Evolutionary conservation across 1,140 invertebrate genomes (phyloP).

Genomic region (Nymphalis io): DNA sequence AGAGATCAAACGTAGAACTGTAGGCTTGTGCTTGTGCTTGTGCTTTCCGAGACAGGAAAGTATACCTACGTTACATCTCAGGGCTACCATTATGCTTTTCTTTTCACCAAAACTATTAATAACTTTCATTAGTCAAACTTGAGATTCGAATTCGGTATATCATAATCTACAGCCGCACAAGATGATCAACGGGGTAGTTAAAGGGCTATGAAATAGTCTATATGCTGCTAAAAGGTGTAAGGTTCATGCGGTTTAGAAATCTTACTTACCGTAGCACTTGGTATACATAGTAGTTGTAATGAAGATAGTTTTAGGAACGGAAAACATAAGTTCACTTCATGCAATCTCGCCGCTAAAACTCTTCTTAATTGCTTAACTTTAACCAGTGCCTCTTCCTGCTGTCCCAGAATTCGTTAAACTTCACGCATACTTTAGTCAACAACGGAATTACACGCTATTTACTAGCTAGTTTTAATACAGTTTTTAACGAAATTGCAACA

Average conservation of each 20-base stretch:
- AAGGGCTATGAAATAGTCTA: not conserved
- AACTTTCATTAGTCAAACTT: too few relatives aligned
- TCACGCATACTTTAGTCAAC: conserved; percentile 60
- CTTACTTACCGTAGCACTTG: conserved; percentile 11
- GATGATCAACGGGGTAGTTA: not conserved
- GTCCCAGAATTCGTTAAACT: conserved; percentile 65
- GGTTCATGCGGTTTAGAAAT: conserved; percentile 23
- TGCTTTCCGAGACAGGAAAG: too few relatives aligned
- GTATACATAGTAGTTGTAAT: conserved; percentile 62
- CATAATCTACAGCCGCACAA: too few relatives aligned
- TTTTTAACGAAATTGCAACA: conserved; percentile 29
- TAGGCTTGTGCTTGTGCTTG: too few relatives aligned
- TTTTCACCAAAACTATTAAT: too few relatives aligned
- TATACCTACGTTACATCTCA: too few relatives aligned
- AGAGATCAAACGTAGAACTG: too few relatives aligned
- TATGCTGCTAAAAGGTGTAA: not conserved
- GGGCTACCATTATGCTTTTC: too few relatives aligned
- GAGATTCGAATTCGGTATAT: too few relatives aligned
- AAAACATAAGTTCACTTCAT: conserved; percentile 71
- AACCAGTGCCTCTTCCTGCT: conserved; percentile 59
- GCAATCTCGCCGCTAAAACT: conserved; percentile 70
- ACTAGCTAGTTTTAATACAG: conserved; percentile 33
- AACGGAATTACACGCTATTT: conserved; percentile 37
- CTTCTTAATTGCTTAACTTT: conserved; percentile 78
- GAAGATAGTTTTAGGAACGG: conserved; percentile 73